Conservation (phyloP, 2,888 invertebrate genomes). For the Hypolimnas misippus region DNA sequence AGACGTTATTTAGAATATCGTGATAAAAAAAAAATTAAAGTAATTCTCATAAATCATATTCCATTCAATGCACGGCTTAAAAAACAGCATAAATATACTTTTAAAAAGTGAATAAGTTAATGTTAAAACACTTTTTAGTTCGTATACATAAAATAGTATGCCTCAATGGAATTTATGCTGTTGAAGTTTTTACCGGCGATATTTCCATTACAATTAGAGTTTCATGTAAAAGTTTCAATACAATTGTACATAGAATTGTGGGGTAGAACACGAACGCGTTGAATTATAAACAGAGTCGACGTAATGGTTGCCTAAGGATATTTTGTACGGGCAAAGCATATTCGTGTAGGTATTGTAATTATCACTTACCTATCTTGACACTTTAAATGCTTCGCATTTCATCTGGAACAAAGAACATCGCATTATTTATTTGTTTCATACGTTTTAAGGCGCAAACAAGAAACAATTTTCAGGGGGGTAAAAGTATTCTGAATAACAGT, state of each 20-base stretch:
- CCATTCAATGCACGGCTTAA: too few relatives aligned
- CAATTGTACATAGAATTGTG: slow-evolving; percentile 20
- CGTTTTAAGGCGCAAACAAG: too few relatives aligned
- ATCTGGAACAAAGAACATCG: slow-evolving; percentile 58
- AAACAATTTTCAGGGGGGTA: too few relatives aligned
- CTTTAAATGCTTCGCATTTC: slow-evolving; percentile 51
- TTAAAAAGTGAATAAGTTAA: background rate
- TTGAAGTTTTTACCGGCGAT: slow-evolving; percentile 19
- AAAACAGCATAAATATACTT: background rate
- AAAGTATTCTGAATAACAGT: too few relatives aligned
- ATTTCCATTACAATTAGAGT: slow-evolving; percentile 25
- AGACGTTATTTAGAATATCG: background rate
- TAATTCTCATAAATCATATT: too few relatives aligned
- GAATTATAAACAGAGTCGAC: slow-evolving; percentile 45
- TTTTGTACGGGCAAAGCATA: slow-evolving; percentile 29
- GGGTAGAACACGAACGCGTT: slow-evolving; percentile 40
- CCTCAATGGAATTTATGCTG: background rate
- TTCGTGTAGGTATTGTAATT: slow-evolving; percentile 33
- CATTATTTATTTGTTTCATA: background rate
- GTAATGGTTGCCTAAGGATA: slow-evolving; percentile 45
- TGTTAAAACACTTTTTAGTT: background rate
- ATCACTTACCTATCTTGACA: slow-evolving; percentile 52
- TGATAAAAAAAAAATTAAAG: too few relatives aligned
- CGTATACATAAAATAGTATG: background rate
- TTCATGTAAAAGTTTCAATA: slow-evolving; percentile 21